A percentile compares a stretch with the other conserved stretches of the same genome.
These are phyloP conservation scores for Aphrophora alni DNA, from an alignment of 2,888 invertebrate genomes.

Conservation along the genomic window DNA sequence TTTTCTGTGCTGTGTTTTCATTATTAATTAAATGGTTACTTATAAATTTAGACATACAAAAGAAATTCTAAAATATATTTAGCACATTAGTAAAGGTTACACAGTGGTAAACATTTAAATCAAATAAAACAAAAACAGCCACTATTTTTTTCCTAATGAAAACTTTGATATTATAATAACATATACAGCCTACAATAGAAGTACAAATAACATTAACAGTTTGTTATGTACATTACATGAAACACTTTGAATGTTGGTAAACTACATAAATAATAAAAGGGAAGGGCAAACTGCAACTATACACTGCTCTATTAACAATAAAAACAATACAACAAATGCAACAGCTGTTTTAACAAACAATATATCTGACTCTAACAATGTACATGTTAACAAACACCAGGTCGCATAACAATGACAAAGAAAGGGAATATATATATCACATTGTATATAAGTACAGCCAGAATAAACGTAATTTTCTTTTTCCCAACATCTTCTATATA, in stretches of 20 bases:
- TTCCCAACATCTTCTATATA: background rate
- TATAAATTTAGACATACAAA: background rate
- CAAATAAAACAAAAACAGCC: background rate
- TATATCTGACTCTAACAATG: slow-evolving; percentile 39
- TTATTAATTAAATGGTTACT: background rate
- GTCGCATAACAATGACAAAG: slow-evolving; percentile 33
- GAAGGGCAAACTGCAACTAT: slow-evolving; percentile 33
- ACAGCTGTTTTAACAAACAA: slow-evolving; percentile 36
- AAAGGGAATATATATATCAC: slow-evolving; percentile 32
- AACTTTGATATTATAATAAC: background rate
- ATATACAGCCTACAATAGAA: background rate
- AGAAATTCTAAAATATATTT: too few species aligned
- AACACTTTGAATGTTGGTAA: background rate
- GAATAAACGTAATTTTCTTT: slow-evolving; percentile 10
- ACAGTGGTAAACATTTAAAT: too few species aligned
- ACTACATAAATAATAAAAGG: slow-evolving; percentile 6
- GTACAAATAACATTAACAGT: slow-evolving; percentile 35
- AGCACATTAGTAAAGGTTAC: background rate
- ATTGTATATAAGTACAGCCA: slow-evolving; percentile 31
- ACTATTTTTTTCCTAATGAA: background rate
- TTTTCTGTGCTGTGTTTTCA: background rate
- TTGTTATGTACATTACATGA: slow-evolving; percentile 30
- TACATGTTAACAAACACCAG: slow-evolving; percentile 7
- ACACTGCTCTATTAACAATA: slow-evolving; percentile 36
- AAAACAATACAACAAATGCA: slow-evolving; percentile 39